These are phyloP conservation scores for Leuciscus idus DNA, from an alignment of 2,113 vertebrate species.

Conservation along the genomic window DNA sequence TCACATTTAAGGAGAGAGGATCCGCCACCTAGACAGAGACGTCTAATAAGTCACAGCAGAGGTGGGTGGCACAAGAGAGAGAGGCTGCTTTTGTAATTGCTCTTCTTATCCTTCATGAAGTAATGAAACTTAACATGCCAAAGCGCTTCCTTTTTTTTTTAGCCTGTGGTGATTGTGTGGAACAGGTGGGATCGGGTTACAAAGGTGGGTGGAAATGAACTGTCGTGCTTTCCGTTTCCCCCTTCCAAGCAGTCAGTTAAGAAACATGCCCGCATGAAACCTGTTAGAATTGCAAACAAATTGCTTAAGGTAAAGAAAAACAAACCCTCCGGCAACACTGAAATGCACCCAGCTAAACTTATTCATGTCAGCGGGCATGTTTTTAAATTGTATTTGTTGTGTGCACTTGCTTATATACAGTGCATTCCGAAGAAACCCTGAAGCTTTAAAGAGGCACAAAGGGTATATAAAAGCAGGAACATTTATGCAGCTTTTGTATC, in stretches of 20 bases:
- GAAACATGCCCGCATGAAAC: background rate
- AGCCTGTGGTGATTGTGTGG: constrained; percentile 11
- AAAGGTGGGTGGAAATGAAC: constrained; percentile 37
- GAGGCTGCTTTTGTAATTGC: constrained; percentile 57
- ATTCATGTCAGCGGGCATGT: background rate
- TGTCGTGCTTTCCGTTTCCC: background rate
- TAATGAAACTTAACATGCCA: constrained; percentile 58
- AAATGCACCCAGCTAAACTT: background rate
- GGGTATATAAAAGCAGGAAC: background rate
- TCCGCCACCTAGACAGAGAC: constrained; percentile 67
- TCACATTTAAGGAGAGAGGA: constrained; percentile 72
- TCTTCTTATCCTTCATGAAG: constrained; percentile 59
- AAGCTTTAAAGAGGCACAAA: constrained; percentile 11
- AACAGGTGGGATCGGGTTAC: constrained; percentile 25
- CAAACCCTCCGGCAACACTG: background rate
- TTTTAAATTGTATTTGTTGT: constrained; percentile 14
- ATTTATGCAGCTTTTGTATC: constrained; percentile 19
- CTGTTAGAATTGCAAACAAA: constrained; percentile 31
- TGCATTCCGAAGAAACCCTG: background rate
- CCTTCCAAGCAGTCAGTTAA: background rate
- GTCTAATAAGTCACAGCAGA: constrained; percentile 68
- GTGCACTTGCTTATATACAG: background rate
- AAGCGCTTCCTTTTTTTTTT: constrained; percentile 34
- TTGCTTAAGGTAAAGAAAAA: constrained; percentile 30
- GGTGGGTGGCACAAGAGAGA: constrained; percentile 43